Evolutionary conservation across 1,140 invertebrate genomes (phyloP).

Genomic region (Reticulitermes speratus): DNA sequence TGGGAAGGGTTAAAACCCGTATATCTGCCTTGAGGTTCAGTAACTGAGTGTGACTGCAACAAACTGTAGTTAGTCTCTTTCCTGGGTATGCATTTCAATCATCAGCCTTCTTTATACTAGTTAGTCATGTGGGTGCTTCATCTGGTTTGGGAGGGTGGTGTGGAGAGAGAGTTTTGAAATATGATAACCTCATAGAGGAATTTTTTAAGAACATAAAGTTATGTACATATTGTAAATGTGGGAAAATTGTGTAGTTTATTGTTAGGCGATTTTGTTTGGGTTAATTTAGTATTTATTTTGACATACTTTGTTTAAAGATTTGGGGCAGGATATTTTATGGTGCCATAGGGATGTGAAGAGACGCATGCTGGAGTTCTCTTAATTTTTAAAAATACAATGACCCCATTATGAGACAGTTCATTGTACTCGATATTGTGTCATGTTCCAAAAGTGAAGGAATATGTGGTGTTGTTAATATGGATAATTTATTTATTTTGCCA

Average conservation of each 20-base stretch:
- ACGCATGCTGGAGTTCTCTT: neutral
- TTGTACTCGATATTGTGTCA: neutral
- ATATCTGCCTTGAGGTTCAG: no score
- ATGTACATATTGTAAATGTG: neutral
- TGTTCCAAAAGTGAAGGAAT: neutral
- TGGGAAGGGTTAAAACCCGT: no score
- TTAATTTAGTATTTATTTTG: neutral
- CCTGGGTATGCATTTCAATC: no score
- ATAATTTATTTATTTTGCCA: neutral
- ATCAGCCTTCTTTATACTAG: no score
- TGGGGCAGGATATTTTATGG: neutral
- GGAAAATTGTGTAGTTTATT: neutral
- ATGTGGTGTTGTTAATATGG: neutral
- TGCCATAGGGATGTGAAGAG: neutral
- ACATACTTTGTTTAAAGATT: neutral
- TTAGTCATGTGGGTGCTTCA: no score
- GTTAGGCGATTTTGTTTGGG: neutral
- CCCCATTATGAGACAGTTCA: neutral
- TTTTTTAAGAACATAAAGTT: neutral
- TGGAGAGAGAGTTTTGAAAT: neutral
- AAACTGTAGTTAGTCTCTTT: no score
- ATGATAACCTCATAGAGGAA: neutral
- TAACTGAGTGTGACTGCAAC: no score
- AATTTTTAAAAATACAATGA: neutral
- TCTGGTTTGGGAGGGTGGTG: no score